Evolutionary conservation across 2,888 invertebrate genomes (phyloP).

Genomic region (Amiota mariae): DNA sequence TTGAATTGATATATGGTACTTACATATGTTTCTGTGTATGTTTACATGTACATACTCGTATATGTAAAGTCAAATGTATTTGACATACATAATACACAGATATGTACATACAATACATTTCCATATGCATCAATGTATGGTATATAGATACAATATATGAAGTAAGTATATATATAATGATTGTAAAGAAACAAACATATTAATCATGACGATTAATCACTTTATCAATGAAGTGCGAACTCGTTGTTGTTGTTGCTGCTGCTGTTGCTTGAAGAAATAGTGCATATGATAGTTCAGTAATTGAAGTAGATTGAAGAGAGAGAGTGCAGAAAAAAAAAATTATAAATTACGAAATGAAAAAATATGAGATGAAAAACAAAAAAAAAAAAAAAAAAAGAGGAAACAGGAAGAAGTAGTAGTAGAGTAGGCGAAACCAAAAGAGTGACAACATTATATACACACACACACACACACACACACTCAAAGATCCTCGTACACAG

Average conservation of each 20-base stretch:
- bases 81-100: slow-evolving; percentile 27
- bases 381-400: slow-evolving; percentile 32
- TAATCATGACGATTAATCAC: slow-evolving; percentile 62
- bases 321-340: slow-evolving; percentile 38
- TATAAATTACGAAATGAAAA: slow-evolving; percentile 13
- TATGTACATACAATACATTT: not conserved
- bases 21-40: too few species aligned
- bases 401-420: slow-evolving; percentile 38
- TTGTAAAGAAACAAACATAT: slow-evolving; percentile 22
- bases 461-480: not conserved
- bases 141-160: slow-evolving; percentile 36
- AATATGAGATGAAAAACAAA: slow-evolving; percentile 19
- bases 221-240: slow-evolving; percentile 66
- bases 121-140: not conserved
- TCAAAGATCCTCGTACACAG: not conserved
- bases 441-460: slow-evolving; percentile 33
- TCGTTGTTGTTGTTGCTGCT: too few species aligned
- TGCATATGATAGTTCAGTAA: too few species aligned
- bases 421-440: not conserved
- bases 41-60: too few species aligned
- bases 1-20: not conserved
- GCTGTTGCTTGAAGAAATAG: too few species aligned
- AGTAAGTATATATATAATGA: slow-evolving; percentile 38
- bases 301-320: slow-evolving; percentile 37
- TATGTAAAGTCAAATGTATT: not conserved